Evolutionary conservation across 2,113 vertebrate genomes (phyloP).

Genomic region (Athene noctua): DNA sequence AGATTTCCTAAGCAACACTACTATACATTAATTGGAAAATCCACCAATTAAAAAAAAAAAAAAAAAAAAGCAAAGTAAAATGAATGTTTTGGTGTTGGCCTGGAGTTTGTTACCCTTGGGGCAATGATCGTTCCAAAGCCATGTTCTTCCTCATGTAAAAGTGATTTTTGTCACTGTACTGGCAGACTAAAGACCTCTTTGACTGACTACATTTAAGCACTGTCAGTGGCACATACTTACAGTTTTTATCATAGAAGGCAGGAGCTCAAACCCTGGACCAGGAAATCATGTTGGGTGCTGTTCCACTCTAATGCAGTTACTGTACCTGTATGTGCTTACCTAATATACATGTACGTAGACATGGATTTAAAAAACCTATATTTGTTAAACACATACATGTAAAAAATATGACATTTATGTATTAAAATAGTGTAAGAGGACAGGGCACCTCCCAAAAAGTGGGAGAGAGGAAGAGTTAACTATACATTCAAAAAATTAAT

Average conservation of each 20-base stretch:
- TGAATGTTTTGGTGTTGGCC: background rate
- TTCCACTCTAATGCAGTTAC: background rate
- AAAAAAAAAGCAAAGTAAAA: background rate
- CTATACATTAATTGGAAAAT: background rate
- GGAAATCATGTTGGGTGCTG: background rate
- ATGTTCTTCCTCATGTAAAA: background rate
- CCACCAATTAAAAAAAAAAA: background rate
- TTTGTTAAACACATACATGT: background rate
- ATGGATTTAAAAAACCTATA: background rate
- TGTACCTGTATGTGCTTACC: background rate
- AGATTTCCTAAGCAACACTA: background rate
- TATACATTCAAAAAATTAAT: background rate
- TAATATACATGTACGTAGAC: background rate
- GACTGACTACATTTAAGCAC: background rate
- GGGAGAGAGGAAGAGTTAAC: background rate
- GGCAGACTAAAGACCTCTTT: background rate
- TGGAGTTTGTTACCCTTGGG: background rate
- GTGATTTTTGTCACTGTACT: background rate
- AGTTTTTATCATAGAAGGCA: background rate
- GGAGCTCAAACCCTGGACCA: background rate
- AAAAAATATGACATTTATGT: background rate
- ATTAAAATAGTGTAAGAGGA: background rate
- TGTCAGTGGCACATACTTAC: background rate
- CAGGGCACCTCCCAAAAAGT: background rate
- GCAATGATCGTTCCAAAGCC: background rate